Base-by-base conservation (phyloP, 1,140 invertebrate genomes). In the Pseudomyrmex flavicornis region DNA sequence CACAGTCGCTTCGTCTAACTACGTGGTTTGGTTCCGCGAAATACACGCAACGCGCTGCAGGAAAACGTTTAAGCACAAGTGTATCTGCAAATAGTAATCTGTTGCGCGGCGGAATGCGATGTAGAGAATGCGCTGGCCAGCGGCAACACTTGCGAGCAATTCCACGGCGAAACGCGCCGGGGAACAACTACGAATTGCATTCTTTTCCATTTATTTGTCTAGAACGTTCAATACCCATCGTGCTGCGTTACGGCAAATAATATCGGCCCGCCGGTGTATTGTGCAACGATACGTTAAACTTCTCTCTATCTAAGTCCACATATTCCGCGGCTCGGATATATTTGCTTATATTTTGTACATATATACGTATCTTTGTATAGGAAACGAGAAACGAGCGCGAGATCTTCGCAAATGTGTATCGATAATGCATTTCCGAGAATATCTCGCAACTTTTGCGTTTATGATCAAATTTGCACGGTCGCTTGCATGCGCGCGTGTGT, bases 181-280 rank as follows among this genome's bases (percentile, higher is more conserved):
- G 48, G 7, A 52, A 68, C 65, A 77, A 69, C 65, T 56, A 68
- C 63, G 13, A 79, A 69, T 69, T 58, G 48, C 52, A 46, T 56
- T 68, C 63, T 69, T 69, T 69, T 46, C 20, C 35, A 58, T 79
- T 69, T 69, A 69, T 79, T 79, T 79, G 44, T 20, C 69, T 20
- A 46, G n/a, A 13, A 3, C 9, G 52, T 70, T 66, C 12, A 54
- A 56, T 68, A 68, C 17, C 13, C 48, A 5, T 12, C 17, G 20
- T 22, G 12, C 50, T 35, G 46, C 15, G 20, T 12, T 12, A 22
- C 8, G 20, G 65, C 8, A 8, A 69, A 69, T 69, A 22, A 69
- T 56, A 68, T 48, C 20, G 22, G 20, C 9, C 22, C 46, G 48
- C 48, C 22, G 26, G 2, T 48, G 15, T 8, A 35, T 35, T 35